Evolutionary conservation across 2,113 vertebrate species (phyloP).

Genomic region (Psephotus haematonotus): DNA sequence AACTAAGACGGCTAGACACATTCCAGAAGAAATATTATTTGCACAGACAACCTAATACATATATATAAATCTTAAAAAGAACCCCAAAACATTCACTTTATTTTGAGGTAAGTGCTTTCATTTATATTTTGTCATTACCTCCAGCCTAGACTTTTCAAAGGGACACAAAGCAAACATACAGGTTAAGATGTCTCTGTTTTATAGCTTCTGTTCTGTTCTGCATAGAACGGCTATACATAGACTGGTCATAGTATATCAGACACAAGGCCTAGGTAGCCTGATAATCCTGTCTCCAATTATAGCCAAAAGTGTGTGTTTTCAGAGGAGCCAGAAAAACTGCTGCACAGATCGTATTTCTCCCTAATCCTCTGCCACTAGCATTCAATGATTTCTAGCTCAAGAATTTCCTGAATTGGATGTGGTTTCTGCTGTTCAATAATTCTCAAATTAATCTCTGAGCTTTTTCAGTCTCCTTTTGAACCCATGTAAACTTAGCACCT

Average conservation of each 20-base stretch:
- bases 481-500: background rate
- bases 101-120: background rate
- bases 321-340: background rate
- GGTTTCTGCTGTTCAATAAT: background rate
- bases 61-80: background rate
- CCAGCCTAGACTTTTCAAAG: background rate
- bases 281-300: background rate
- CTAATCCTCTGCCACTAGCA: background rate
- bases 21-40: background rate
- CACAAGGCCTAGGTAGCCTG: fast-evolving
- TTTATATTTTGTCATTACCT: background rate
- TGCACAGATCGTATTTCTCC: background rate
- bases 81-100: background rate
- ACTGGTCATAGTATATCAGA: background rate
- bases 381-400: background rate
- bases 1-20: background rate
- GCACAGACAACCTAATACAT: background rate
- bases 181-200: background rate
- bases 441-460: background rate
- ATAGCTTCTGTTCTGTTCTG: background rate
- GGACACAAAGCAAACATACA: background rate
- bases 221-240: background rate
- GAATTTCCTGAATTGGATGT: background rate
- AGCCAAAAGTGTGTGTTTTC: background rate
- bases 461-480: background rate